A percentile compares a stretch with the other conserved stretches of the same genome.
Evolutionary conservation across 2,888 invertebrate species (phyloP).

Genomic region (Lasius fuliginosus): DNA sequence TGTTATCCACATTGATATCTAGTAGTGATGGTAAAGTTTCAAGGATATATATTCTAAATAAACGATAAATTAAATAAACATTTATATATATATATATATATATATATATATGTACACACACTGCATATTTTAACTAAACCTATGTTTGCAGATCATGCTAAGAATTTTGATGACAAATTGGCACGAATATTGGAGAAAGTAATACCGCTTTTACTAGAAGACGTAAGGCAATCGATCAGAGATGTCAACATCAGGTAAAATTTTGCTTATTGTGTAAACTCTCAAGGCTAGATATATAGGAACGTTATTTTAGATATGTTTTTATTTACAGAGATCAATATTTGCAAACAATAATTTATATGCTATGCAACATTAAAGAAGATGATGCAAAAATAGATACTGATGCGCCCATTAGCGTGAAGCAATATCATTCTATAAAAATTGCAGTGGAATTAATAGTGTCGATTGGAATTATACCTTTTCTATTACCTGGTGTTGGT

Average conservation of each 20-base stretch:
- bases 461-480: constrained; percentile 90
- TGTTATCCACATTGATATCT: constrained; percentile 70
- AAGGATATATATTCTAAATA: background rate
- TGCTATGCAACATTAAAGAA: constrained; percentile 72
- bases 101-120: no score
- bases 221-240: constrained; percentile 49
- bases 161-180: constrained; percentile 78
- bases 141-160: constrained; percentile 73
- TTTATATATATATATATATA: constrained; percentile 12
- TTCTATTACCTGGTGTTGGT: constrained; percentile 90
- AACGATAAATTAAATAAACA: background rate
- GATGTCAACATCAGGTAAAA: constrained; percentile 21
- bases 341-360: constrained; percentile 69
- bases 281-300: background rate
- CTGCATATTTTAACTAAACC: background rate
- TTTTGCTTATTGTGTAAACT: constrained; percentile 2
- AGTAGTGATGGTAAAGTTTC: constrained; percentile 66
- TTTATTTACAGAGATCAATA: constrained; percentile 75
- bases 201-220: constrained; percentile 86
- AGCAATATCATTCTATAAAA: constrained; percentile 89
- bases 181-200: constrained; percentile 75
- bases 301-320: background rate
- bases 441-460: constrained; percentile 89
- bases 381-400: constrained; percentile 60
- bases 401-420: constrained; percentile 88